These are phyloP conservation scores for Aplodontia rufa DNA, from an alignment of 2,113 vertebrate genomes.

Conservation along the genomic window DNA sequence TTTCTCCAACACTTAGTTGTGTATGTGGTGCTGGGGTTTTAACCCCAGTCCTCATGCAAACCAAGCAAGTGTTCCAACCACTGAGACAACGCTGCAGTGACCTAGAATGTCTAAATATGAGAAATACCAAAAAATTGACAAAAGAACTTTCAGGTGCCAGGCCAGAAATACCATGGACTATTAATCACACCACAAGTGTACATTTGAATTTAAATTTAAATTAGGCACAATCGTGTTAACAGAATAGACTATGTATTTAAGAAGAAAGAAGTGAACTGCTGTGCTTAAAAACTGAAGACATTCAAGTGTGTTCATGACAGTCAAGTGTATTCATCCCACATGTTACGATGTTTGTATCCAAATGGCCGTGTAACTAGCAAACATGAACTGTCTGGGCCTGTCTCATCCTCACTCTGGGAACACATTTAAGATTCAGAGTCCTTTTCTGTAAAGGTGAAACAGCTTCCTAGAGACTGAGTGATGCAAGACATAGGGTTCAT, in stretches of 20 bases:
- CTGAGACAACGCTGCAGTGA: no score
- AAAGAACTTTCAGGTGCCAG: neutral
- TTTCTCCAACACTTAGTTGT: no score
- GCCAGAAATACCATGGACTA: neutral
- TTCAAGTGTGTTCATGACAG: no score
- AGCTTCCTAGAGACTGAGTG: neutral
- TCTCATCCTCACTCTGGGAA: neutral
- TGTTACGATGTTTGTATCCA: neutral
- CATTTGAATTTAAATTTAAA: neutral
- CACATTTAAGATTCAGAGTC: neutral
- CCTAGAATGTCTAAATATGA: neutral
- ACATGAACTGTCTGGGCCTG: neutral
- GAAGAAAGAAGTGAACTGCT: neutral
- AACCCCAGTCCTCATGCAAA: no score
- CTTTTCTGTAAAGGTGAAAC: neutral
- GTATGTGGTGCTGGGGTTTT: no score
- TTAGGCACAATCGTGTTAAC: neutral
- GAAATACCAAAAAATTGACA: neutral
- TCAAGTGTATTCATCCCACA: neutral
- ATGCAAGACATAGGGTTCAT: neutral
- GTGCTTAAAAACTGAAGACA: neutral
- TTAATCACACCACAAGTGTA: neutral
- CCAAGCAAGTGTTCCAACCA: no score
- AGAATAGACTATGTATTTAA: constrained; percentile 13
- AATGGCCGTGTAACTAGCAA: neutral